phyloP scores from a whole-genome alignment of 2,113 vertebrate species.

The Saiga tatarica region DNA sequence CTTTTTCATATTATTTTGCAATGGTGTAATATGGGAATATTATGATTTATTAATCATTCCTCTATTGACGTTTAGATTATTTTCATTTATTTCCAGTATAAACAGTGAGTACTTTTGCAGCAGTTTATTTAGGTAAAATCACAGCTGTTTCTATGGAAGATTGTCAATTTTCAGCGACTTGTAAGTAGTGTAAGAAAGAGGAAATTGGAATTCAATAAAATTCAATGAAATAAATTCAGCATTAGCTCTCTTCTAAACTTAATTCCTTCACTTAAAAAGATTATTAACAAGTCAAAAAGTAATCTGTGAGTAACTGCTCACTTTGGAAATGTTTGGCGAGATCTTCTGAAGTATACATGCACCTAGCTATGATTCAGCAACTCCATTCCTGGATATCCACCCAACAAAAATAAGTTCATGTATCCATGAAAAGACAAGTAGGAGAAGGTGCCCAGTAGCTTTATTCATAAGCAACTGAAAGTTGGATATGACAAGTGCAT shows the following conservation, averaged over 20 bases:
- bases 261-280: neutral
- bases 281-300: neutral
- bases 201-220: neutral
- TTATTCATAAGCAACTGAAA: neutral
- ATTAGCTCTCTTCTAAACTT: neutral
- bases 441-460: neutral
- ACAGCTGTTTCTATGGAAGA: neutral
- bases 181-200: neutral
- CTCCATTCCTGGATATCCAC: neutral
- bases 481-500: neutral
- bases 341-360: neutral
- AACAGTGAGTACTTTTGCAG: neutral
- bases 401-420: neutral
- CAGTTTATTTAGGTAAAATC: neutral
- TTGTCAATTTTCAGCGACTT: neutral
- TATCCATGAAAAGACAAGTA: neutral
- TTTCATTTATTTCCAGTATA: neutral
- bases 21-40: neutral
- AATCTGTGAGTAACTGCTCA: neutral
- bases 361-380: neutral
- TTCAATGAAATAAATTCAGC: neutral
- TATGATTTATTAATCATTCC: neutral
- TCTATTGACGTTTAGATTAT: neutral
- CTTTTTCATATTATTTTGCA: neutral
- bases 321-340: neutral